These are phyloP conservation scores for Ochropleura plecta DNA, from an alignment of 2,888 invertebrate genomes.

Conservation along the genomic window DNA sequence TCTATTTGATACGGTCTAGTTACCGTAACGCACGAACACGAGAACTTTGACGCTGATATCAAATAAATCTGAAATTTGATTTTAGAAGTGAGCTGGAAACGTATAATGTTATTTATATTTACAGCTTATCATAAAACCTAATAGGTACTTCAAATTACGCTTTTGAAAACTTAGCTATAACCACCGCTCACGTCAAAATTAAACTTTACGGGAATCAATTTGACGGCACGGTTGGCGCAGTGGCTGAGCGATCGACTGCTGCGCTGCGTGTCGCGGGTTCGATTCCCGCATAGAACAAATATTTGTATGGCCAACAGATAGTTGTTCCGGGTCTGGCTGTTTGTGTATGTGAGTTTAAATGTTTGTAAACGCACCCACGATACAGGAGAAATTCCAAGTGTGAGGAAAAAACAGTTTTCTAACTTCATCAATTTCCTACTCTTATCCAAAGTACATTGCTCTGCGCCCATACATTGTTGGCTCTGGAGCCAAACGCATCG, in stretches of 20 bases:
- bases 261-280: no score
- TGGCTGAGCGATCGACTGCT: no score
- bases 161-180: background rate
- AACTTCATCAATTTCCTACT: background rate
- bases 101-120: slow-evolving; percentile 4
- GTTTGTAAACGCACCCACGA: no score
- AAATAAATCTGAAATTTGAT: slow-evolving; percentile 29
- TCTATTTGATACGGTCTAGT: slow-evolving; percentile 51
- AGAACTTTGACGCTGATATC: slow-evolving; percentile 31
- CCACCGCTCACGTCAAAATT: background rate
- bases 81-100: slow-evolving; percentile 12
- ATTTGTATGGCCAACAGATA: no score
- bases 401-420: no score
- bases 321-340: no score
- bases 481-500: no score
- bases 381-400: no score
- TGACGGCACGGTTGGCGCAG: no score
- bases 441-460: background rate
- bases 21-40: slow-evolving; percentile 22
- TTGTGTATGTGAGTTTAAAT: no score
- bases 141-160: background rate
- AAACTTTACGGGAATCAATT: background rate
- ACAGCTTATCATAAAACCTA: slow-evolving; percentile 7
- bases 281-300: no score
- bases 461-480: no score